These are phyloP conservation scores for Platysteira castanea DNA, from an alignment of 2,113 vertebrate genomes.

Conservation along the genomic window DNA sequence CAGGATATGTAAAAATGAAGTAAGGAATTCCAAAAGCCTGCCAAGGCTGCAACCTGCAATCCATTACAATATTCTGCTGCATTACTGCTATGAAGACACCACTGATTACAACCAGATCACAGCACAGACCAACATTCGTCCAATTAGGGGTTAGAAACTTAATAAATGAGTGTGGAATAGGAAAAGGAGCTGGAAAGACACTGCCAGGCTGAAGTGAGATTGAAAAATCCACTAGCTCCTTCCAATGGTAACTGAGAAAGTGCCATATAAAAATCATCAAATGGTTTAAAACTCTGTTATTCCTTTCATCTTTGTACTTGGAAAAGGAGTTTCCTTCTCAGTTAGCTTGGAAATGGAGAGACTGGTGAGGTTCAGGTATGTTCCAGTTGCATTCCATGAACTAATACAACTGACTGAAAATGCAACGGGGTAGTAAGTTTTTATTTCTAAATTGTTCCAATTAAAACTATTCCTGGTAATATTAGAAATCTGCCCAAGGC, in stretches of 20 bases:
- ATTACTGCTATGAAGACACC: not conserved
- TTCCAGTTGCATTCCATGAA: not conserved
- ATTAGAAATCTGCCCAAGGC: not conserved
- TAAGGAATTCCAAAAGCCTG: not conserved
- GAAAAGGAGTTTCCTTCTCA: slow-evolving; percentile 1
- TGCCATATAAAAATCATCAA: not conserved
- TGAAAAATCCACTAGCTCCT: slow-evolving; percentile 20
- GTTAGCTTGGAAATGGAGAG: not conserved
- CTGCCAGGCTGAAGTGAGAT: not conserved
- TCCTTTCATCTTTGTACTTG: not conserved
- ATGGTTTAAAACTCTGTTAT: not conserved
- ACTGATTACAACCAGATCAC: not conserved
- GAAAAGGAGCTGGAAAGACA: not conserved
- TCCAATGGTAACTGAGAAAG: slow-evolving; percentile 25
- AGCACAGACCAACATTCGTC: not conserved
- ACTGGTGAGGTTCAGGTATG: not conserved
- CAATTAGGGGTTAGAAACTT: not conserved
- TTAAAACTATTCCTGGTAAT: not conserved
- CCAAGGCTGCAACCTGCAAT: not conserved
- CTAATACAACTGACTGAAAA: not conserved
- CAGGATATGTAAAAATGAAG: not conserved
- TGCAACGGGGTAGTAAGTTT: not conserved
- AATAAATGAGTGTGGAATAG: not conserved
- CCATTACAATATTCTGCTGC: not conserved
- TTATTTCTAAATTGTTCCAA: slow-evolving; percentile 25